Conservation (phyloP, 1,140 invertebrate species). For the Dolichoris vasculosae region DNA sequence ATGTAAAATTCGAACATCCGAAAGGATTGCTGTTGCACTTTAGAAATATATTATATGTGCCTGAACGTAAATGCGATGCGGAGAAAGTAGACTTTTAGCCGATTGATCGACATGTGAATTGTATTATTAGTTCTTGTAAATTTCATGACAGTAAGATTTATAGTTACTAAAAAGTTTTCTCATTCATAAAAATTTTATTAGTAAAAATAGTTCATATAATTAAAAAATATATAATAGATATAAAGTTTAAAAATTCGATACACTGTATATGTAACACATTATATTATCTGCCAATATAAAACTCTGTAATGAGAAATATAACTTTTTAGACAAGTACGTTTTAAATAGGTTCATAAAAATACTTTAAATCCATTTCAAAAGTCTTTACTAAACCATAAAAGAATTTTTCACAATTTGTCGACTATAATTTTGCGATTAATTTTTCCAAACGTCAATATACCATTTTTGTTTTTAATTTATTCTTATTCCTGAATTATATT, state of each 20-base stretch:
- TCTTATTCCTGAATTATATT: too few relatives aligned
- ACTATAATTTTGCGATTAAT: too few relatives aligned
- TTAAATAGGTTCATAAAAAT: neutral
- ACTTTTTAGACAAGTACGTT: neutral
- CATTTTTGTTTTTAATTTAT: too few relatives aligned
- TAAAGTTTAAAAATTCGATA: too few relatives aligned
- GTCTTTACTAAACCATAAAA: neutral
- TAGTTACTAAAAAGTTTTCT: too few relatives aligned
- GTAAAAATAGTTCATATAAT: too few relatives aligned
- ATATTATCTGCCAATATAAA: too few relatives aligned
- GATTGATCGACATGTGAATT: neutral
- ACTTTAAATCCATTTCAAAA: neutral
- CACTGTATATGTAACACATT: too few relatives aligned
- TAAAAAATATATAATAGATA: too few relatives aligned
- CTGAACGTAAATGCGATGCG: neutral
- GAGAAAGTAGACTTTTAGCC: neutral
- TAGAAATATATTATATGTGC: neutral
- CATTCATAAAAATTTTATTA: too few relatives aligned
- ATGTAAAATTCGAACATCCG: conserved; percentile 36
- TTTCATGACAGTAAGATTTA: neutral
- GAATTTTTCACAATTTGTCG: neutral
- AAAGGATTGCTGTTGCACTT: conserved; percentile 1
- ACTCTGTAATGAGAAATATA: too few relatives aligned
- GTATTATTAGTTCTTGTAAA: neutral
- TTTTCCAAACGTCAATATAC: too few relatives aligned